phyloP scores from a whole-genome alignment of 2,797 vertebrate species.

The Acrocephalus scirpaceus region DNA sequence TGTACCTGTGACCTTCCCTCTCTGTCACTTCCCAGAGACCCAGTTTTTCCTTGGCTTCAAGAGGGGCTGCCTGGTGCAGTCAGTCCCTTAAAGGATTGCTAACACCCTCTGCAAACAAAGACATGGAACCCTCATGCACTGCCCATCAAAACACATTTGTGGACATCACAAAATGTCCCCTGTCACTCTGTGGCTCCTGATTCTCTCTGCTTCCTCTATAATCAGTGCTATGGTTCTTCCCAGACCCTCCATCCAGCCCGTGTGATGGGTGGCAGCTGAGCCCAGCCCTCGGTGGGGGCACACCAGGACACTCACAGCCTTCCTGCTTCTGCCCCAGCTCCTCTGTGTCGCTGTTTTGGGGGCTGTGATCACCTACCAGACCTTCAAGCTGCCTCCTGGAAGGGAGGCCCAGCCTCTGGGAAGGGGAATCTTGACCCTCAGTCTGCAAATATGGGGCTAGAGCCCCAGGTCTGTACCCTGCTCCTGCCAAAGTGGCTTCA shows the following conservation, averaged over 20 bases:
- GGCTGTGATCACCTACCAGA: not conserved
- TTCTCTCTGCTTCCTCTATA: not conserved
- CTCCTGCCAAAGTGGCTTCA: not conserved
- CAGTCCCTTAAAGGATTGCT: not conserved
- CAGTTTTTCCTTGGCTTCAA: not conserved
- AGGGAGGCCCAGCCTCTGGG: not conserved
- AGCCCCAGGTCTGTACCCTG: accelerated
- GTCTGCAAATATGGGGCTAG: accelerated
- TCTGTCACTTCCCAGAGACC: not conserved
- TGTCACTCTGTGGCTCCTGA: not conserved
- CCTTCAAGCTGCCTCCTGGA: not conserved
- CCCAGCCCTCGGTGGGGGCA: not conserved
- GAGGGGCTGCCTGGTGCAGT: not conserved
- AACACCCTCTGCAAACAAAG: not conserved
- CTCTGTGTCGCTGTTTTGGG: not conserved
- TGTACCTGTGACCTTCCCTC: not conserved
- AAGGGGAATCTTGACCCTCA: not conserved
- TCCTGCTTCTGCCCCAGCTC: not conserved
- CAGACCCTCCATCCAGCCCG: not conserved
- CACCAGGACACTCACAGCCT: not conserved
- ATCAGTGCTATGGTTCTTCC: not conserved
- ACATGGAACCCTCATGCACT: accelerated
- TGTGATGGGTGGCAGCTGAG: not conserved
- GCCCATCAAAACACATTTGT: not conserved
- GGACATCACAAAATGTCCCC: not conserved